Evolutionary conservation across 2,797 vertebrate genomes (phyloP).

Genomic region (Apodemus agrarius): DNA sequence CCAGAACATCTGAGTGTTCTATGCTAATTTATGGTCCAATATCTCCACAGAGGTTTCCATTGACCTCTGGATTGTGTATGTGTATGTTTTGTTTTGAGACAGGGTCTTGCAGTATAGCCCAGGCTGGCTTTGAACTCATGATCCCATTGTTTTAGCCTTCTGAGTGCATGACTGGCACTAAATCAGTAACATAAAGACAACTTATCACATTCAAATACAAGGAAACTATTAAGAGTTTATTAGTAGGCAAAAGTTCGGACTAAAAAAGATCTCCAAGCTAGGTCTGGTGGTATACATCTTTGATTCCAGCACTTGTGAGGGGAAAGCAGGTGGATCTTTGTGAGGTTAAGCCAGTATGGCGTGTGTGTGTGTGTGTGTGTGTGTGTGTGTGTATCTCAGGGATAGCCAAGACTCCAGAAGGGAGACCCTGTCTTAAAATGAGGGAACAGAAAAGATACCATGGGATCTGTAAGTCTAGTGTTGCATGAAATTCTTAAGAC

Average conservation of each 20-base stretch:
- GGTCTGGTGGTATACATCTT: background rate
- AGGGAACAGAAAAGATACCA: too few species aligned
- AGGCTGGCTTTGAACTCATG: background rate
- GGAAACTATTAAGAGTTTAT: background rate
- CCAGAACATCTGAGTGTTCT: background rate
- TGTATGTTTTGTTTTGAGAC: too few species aligned
- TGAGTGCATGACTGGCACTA: background rate
- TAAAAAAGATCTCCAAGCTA: background rate
- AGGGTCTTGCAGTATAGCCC: background rate
- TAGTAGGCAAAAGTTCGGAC: slow-evolving; percentile 30
- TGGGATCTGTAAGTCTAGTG: background rate
- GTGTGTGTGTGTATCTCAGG: too few species aligned
- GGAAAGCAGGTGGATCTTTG: background rate
- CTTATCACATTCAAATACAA: slow-evolving; percentile 3
- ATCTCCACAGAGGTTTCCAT: background rate
- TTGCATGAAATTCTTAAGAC: background rate
- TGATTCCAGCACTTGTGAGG: background rate
- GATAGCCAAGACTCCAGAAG: background rate
- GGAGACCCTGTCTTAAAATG: background rate
- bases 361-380: too few species aligned
- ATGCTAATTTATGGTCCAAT: background rate
- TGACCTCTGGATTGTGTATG: background rate
- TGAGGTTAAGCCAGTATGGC: background rate
- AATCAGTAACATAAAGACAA: background rate
- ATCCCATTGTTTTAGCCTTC: background rate